Evolutionary conservation across 2,888 invertebrate species (phyloP), one percentile per base, ranked within the genome.

Genomic region (Chironomus riparius): DNA sequence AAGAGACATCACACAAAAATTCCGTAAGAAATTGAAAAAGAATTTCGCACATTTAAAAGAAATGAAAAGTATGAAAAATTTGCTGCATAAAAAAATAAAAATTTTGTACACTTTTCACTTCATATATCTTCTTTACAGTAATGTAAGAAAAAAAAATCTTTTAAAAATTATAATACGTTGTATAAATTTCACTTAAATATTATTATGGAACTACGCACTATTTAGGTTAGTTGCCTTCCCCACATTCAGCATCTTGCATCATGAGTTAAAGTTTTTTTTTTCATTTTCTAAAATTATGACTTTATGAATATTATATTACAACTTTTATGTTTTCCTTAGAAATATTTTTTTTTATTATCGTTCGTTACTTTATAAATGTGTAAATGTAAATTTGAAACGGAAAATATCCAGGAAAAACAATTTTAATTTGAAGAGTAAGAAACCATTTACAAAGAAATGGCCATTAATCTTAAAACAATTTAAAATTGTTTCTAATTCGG

Each of bases 51-150:
- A 50, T 22, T 71, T 24, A 38, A 73, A 61, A 62, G 38, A 61
- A 10, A 38, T 38, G 38, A 38, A 38, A 38, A 38, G 10, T 10
- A 38, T 38, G 22, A 13, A 48, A 70, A 70, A 73, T 73, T 73
- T 62, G 73, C 73, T 73, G 73, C 62, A 73, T 62, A 73, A 65
- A 73, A 62, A 48, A 18, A n/a, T 5, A 7, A 24, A 22, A 56
- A 68, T 15, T 73, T 48, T 70, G 73, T 76, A 77, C 48, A 77
- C 70, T 77, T 76, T 75, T 76, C 15, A 56, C 10, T 38, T 38
- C 38, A 38, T 56, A 15, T 18, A 3, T 56, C 56, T 56, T 1
- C 38, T 38, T 7, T 38, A 38, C 38, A 10, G 56, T 56, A 50
- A 56, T 56, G 56, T 18, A 56, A n/a, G 56, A 56, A 56, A 56